These are phyloP conservation scores for Reinhardtius hippoglossoides DNA, from an alignment of 2,113 vertebrate genomes.

Conservation along the genomic window DNA sequence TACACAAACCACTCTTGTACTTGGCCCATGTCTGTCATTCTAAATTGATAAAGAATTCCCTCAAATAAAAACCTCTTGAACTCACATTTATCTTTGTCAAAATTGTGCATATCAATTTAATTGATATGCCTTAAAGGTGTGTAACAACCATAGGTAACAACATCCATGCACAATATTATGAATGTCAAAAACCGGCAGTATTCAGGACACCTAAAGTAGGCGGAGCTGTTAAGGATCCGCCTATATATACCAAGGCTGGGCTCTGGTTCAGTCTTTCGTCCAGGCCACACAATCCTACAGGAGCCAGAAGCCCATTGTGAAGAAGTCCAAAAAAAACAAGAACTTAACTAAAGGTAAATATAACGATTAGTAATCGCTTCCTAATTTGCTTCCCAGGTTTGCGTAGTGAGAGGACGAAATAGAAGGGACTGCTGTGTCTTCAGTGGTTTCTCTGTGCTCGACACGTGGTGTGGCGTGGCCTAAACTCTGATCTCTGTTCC, in stretches of 20 bases:
- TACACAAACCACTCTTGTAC: no score
- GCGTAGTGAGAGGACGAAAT: fast-evolving
- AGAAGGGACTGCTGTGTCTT: no score
- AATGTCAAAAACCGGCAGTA: constrained; percentile 29
- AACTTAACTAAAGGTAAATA: neutral
- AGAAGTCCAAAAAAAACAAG: no score
- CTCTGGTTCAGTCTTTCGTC: fast-evolving
- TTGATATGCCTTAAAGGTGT: neutral
- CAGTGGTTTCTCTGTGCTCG: no score
- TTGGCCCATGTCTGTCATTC: no score
- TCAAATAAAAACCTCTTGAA: no score
- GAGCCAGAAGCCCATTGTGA: neutral
- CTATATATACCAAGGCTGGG: neutral
- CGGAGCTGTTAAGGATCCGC: constrained; percentile 12
- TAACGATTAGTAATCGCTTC: fast-evolving
- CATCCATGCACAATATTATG: no score
- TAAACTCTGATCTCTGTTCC: neutral
- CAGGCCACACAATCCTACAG: no score
- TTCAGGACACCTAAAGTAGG: neutral
- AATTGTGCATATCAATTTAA: neutral
- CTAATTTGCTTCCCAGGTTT: fast-evolving
- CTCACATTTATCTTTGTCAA: no score
- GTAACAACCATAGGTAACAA: neutral
- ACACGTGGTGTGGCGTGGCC: constrained; percentile 7
- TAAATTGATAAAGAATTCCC: no score